Evolutionary conservation across 2,797 vertebrate genomes (phyloP).

Genomic region (Acanthurus leucopareius): DNA sequence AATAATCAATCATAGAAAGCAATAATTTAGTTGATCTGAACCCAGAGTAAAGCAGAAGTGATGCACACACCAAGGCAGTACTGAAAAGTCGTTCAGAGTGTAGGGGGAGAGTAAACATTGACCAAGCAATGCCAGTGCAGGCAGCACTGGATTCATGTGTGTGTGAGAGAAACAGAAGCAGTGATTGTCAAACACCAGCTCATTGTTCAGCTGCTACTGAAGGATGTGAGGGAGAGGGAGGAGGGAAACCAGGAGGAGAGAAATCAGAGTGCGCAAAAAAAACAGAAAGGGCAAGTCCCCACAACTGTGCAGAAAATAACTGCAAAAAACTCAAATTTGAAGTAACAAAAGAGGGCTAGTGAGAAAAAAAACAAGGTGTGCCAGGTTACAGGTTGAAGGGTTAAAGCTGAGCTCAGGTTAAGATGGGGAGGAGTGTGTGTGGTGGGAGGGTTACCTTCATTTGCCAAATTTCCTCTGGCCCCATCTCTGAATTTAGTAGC

Average conservation of each 20-base stretch:
- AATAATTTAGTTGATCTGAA: slow-evolving; percentile 74
- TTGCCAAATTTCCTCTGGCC: slow-evolving; percentile 93
- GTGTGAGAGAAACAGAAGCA: slow-evolving; percentile 81
- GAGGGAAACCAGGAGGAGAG: slow-evolving; percentile 50
- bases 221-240: slow-evolving; percentile 59
- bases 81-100: slow-evolving; percentile 82
- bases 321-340: slow-evolving; percentile 61
- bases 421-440: slow-evolving; percentile 81
- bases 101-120: slow-evolving; percentile 76
- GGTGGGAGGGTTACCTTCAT: slow-evolving; percentile 94
- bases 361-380: slow-evolving; percentile 65
- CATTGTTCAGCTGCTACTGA: slow-evolving; percentile 77
- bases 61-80: slow-evolving; percentile 79
- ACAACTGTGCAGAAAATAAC: slow-evolving; percentile 72
- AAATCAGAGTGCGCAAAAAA: slow-evolving; percentile 61
- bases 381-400: slow-evolving; percentile 87
- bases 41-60: slow-evolving; percentile 84
- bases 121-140: slow-evolving; percentile 81
- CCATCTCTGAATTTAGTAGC: slow-evolving; percentile 99
- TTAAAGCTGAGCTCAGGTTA: slow-evolving; percentile 84
- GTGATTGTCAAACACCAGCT: slow-evolving; percentile 84
- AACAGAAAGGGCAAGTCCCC: slow-evolving; percentile 63
- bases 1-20: slow-evolving; percentile 70
- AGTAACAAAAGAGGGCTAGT: slow-evolving; percentile 65
- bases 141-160: slow-evolving; percentile 72